Evolutionary conservation across 64 coral and sea anemone genomes (phyloP), one percentile per base, ranked within the genome.

Genomic region (Stichodactyla helianthus): DNA sequence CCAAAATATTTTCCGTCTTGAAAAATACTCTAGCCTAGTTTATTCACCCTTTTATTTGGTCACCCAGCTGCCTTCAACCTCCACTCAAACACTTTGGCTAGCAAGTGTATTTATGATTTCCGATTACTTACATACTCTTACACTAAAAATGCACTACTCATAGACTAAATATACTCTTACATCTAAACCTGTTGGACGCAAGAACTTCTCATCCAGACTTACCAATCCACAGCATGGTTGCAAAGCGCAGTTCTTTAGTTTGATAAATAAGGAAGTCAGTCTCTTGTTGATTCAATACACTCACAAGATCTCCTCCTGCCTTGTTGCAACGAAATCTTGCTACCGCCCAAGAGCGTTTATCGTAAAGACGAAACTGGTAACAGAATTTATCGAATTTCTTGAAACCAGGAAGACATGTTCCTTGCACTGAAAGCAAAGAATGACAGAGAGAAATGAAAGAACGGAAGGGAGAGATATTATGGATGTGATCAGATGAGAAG

Each of bases 381-480:
- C 96, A 98, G 77, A 92, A 52, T 59, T 92, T 92, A 26, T 89
- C 79, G 55, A 89, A 92, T 51, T 94, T 92, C 23, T 77, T 51
- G 89, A 89, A 98, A 22, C 96, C 96, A 89, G 25, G 77, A 5
- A 89, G 89, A 70, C 96, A 98, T 16, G 71, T 92, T 12, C 89
- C 89, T 8, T 85, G 79, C 51, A 87, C 96, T 98, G 84, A 88
- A 55, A 86, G 16, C 35, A 89, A 51, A 1, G 7, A 74, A 74
- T 74, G 20, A n/a, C 14, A 27, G 26, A 1, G 10, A 11, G 62
- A 52, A 81, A 81, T 68, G n/a, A 68, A 68, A n/a, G 13, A 60
- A 68, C 25, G 63, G n/a, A 68, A 22, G 17, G 63, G 19, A 68
- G 3, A n/a, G 35, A 44, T 2, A 44, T 44, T 44, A 44, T 44